These are phyloP conservation scores for Indicator indicator DNA, from an alignment of 2,113 vertebrate genomes.

Conservation along the genomic window DNA sequence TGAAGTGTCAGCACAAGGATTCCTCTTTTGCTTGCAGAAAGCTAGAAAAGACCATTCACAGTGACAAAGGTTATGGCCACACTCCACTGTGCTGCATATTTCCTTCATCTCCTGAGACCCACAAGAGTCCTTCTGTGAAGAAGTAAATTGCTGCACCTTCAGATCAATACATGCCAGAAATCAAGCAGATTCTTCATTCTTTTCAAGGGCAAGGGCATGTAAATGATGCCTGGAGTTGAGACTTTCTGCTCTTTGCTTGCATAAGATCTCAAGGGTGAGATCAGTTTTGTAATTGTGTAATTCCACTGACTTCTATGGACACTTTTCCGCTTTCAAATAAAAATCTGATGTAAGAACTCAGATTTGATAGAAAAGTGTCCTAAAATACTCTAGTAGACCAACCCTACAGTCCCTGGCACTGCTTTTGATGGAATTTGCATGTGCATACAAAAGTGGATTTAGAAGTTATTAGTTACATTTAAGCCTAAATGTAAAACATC, in stretches of 20 bases:
- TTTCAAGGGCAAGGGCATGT: not conserved
- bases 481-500: conserved; percentile 3
- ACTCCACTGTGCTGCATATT: not conserved
- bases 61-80: not conserved
- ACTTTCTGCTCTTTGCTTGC: not conserved
- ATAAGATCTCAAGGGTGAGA: not conserved
- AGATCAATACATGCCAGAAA: not conserved
- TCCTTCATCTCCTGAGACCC: not conserved
- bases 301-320: not conserved
- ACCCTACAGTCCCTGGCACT: not conserved
- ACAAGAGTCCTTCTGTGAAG: not conserved
- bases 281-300: not conserved
- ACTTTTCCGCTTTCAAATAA: not conserved
- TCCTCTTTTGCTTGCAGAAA: not conserved
- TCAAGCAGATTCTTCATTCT: not conserved
- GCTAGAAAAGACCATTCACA: not conserved
- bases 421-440: not conserved
- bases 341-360: not conserved
- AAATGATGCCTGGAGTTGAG: not conserved
- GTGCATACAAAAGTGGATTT: not conserved
- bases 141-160: not conserved
- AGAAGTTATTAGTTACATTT: conserved; percentile 10
- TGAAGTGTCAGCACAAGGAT: not conserved
- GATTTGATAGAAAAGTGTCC: not conserved
- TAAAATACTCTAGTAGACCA: not conserved